A percentile compares a stretch with the other conserved stretches of the same genome.
These are phyloP conservation scores for Drosophila lini DNA, from an alignment of 1,140 invertebrate species.

Conservation along the genomic window DNA sequence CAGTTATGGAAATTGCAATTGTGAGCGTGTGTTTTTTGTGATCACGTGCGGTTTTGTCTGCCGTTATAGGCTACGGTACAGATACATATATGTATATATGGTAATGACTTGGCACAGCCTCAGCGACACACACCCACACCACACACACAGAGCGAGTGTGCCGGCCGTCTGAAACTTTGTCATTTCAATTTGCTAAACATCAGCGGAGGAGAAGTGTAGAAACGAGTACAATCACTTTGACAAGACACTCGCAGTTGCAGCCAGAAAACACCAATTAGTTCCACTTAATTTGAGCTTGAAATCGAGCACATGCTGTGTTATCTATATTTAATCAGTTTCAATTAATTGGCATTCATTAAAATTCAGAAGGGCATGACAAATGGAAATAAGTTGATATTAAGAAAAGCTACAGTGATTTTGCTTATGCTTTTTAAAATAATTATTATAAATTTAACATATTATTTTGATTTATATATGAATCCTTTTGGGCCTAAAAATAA, in stretches of 20 bases:
- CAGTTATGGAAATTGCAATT: constrained; percentile 60
- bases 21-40: constrained; percentile 37
- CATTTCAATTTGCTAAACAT: constrained; percentile 53
- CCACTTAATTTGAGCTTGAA: constrained; percentile 24
- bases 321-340: constrained; percentile 19
- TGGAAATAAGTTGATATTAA: neutral
- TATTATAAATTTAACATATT: neutral
- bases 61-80: constrained; percentile 14
- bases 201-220: constrained; percentile 15
- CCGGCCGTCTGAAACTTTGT: constrained; percentile 41
- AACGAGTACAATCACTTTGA: constrained; percentile 21
- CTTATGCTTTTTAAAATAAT: neutral
- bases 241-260: constrained; percentile 4
- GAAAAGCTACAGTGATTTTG: neutral
- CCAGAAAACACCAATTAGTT: constrained; percentile 31
- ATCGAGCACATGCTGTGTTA: constrained; percentile 9
- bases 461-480: neutral
- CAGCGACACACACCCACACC: constrained; percentile 9
- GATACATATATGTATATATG: constrained; percentile 19
- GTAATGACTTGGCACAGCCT: constrained; percentile 34
- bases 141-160: constrained; percentile 12
- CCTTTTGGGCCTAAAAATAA: too few species aligned
- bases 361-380: neutral
- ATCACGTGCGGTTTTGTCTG: constrained; percentile 69
- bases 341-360: constrained; percentile 3